A percentile compares a stretch with the other conserved stretches of the same genome.
phyloP scores from a whole-genome alignment of 2,113 vertebrate species.

The Odocoileus virginianus region DNA sequence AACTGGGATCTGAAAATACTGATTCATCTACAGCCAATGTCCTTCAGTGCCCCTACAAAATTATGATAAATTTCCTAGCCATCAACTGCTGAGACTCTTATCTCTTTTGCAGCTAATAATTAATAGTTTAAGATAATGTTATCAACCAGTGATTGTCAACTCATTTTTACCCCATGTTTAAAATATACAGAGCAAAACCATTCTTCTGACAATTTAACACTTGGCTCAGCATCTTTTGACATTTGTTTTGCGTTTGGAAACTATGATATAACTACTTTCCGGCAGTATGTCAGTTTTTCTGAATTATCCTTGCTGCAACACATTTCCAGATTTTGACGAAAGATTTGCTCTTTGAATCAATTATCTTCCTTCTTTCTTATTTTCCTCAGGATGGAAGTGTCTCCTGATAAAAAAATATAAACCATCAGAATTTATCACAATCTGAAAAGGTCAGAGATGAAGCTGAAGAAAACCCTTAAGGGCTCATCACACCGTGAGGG shows the following conservation, averaged over 20 bases:
- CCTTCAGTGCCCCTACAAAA: background rate
- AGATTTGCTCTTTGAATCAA: slow-evolving; percentile 48
- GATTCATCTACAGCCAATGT: background rate
- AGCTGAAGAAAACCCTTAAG: slow-evolving; percentile 30
- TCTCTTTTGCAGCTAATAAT: slow-evolving; percentile 30
- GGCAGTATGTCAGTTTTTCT: slow-evolving; percentile 1
- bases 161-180: slow-evolving; percentile 7
- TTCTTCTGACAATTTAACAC: slow-evolving; percentile 49
- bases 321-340: slow-evolving; percentile 29
- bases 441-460: slow-evolving; percentile 40
- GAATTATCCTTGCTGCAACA: background rate
- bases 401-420: slow-evolving; percentile 26
- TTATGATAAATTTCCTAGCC: background rate
- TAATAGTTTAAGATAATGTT: slow-evolving; percentile 59
- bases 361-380: background rate
- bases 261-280: background rate
- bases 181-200: slow-evolving; percentile 16
- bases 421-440: slow-evolving; percentile 36
- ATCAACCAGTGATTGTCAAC: slow-evolving; percentile 42
- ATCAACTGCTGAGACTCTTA: background rate
- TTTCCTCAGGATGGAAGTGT: slow-evolving; percentile 29
- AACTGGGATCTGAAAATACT: background rate
- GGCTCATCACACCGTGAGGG: background rate
- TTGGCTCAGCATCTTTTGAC: background rate
- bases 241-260: slow-evolving; percentile 34